Evolutionary conservation across 1,140 invertebrate genomes (phyloP).

Genomic region (Cotesia chilonis): DNA sequence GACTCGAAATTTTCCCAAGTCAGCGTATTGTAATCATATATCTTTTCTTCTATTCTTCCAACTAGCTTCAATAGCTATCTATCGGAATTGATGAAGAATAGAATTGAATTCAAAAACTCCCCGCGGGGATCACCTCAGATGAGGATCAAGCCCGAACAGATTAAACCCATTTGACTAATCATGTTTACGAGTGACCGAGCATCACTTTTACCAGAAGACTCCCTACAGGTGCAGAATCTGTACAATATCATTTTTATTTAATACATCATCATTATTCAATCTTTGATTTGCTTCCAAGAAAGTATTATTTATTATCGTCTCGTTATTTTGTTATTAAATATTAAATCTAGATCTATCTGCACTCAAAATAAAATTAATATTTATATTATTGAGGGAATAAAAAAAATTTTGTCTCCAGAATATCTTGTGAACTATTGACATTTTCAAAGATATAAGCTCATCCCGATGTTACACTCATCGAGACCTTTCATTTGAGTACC

Average conservation of each 20-base stretch:
- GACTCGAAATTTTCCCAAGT: too few relatives aligned
- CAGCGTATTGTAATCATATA: too few relatives aligned
- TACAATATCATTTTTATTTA: constrained; percentile 21
- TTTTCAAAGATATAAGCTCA: too few relatives aligned
- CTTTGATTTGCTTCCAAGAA: constrained; percentile 27
- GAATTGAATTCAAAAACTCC: constrained; percentile 27
- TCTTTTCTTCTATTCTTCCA: too few relatives aligned
- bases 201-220: too few relatives aligned
- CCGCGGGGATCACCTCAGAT: constrained; percentile 35
- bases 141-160: constrained; percentile 40
- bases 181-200: constrained; percentile 20
- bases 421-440: too few relatives aligned
- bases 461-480: too few relatives aligned
- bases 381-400: too few relatives aligned
- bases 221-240: constrained; percentile 25
- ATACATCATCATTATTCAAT: constrained; percentile 38
- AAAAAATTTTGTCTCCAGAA: too few relatives aligned
- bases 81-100: background rate
- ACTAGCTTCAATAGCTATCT: constrained; percentile 35
- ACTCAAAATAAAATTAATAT: too few relatives aligned
- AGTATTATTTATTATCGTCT: constrained; percentile 8
- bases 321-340: background rate
- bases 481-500: too few relatives aligned
- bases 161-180: constrained; percentile 43
- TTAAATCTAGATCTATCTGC: too few relatives aligned